Percentiles rank a stretch among this genome's conserved stretches.
Conservation (phyloP, 2,113 vertebrate species). For the Phyllopteryx taeniolatus region DNA sequence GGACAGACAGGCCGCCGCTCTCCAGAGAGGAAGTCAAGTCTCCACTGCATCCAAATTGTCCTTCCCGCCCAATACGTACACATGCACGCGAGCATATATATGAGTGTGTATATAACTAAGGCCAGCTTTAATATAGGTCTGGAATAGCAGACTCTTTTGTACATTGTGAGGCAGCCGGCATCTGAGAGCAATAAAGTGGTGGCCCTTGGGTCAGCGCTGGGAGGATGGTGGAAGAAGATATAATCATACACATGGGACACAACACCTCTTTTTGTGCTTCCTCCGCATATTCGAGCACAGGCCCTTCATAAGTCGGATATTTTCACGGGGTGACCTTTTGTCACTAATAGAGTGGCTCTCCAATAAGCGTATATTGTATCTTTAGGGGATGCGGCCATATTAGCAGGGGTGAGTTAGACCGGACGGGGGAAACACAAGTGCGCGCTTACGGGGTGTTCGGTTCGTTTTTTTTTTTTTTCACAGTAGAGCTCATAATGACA, state of each 20-base stretch:
- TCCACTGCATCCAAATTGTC: constrained; percentile 31
- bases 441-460: constrained; percentile 35
- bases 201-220: constrained; percentile 75
- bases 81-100: constrained; percentile 31
- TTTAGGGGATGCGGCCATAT: constrained; percentile 74
- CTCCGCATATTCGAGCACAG: constrained; percentile 73
- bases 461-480: constrained; percentile 25
- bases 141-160: constrained; percentile 81
- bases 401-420: constrained; percentile 56
- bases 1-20: constrained; percentile 40
- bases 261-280: constrained; percentile 78
- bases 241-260: constrained; percentile 80
- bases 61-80: constrained; percentile 5
- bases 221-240: constrained; percentile 79
- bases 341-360: constrained; percentile 80
- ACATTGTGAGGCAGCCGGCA: constrained; percentile 76
- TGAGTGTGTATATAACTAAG: constrained; percentile 41
- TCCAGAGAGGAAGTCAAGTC: constrained; percentile 24
- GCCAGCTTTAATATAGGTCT: constrained; percentile 75
- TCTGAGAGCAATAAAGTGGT: constrained; percentile 81
- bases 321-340: constrained; percentile 81
- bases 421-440: constrained; percentile 57
- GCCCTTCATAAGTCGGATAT: constrained; percentile 80
- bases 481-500: constrained; percentile 64
- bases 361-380: constrained; percentile 82